Percentiles rank a stretch among this genome's conserved stretches.
Conservation (phyloP, 2,113 vertebrate species). For the Myotis yumanensis region DNA sequence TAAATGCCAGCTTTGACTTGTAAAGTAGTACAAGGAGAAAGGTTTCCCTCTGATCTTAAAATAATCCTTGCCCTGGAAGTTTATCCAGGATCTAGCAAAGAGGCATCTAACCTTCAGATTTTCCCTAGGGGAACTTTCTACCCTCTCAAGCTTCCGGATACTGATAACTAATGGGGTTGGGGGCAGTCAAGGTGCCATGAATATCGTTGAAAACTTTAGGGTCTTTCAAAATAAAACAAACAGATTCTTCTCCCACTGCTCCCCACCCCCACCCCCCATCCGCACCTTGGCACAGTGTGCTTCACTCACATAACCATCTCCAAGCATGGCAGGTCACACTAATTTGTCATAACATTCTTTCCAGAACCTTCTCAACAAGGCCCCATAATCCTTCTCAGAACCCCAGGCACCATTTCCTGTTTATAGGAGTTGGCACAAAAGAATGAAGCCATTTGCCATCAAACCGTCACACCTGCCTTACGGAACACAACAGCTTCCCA, state of each 20-base stretch:
- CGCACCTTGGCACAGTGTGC: neutral
- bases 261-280: fast-evolving
- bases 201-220: neutral
- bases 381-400: neutral
- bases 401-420: neutral
- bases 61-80: neutral
- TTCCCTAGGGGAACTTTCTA: neutral
- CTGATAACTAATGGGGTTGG: neutral
- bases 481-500: neutral
- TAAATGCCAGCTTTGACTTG: neutral
- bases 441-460: neutral
- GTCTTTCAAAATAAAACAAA: neutral
- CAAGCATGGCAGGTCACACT: neutral
- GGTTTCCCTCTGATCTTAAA: constrained; percentile 26
- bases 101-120: neutral
- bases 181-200: too few relatives aligned
- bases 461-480: neutral
- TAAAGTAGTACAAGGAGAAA: neutral
- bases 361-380: neutral
- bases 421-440: neutral
- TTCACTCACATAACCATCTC: neutral
- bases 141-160: neutral
- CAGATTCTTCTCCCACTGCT: neutral
- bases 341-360: neutral
- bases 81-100: neutral